Percentiles rank a stretch among this genome's conserved stretches.
Evolutionary conservation across 2,888 invertebrate genomes (phyloP).

Genomic region (Caenorhabditis parvicauda): DNA sequence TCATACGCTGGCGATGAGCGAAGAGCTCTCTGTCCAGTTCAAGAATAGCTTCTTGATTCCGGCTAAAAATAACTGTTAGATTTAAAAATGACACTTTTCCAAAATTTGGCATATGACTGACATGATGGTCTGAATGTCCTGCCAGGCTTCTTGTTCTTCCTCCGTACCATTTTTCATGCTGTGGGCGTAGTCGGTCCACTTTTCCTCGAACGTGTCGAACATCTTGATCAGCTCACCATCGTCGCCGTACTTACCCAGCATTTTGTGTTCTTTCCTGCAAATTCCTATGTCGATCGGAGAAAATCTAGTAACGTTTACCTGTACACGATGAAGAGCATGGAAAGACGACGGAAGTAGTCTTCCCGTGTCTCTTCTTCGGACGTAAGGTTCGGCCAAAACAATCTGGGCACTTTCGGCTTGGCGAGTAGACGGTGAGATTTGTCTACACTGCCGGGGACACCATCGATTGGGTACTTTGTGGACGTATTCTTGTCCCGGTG

Average conservation of each 20-base stretch:
- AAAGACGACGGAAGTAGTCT: constrained; percentile 1
- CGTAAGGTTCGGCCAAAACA: not conserved
- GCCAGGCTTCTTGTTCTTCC: not conserved
- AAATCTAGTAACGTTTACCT: not conserved
- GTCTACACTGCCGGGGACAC: too few species aligned
- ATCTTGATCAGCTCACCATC: not conserved
- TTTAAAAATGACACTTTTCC: not conserved
- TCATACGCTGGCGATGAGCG: too few species aligned
- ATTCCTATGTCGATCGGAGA: not conserved
- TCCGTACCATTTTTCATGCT: not conserved
- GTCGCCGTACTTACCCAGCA: not conserved
- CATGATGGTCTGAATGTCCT: not conserved
- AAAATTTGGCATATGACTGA: not conserved
- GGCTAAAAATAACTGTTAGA: not conserved
- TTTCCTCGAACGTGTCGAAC: not conserved
- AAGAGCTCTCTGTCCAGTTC: too few species aligned
- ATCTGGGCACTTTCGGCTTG: not conserved
- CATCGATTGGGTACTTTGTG: too few species aligned
- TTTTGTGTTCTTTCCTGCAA: constrained; percentile 2
- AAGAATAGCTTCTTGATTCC: too few species aligned
- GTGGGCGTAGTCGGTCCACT: not conserved
- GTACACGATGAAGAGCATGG: not conserved
- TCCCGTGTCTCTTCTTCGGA: not conserved
- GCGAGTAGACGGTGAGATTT: too few species aligned
- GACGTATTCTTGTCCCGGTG: not conserved